Evolutionary conservation across 2,888 invertebrate species (phyloP).

Genomic region (Biston stratarius): DNA sequence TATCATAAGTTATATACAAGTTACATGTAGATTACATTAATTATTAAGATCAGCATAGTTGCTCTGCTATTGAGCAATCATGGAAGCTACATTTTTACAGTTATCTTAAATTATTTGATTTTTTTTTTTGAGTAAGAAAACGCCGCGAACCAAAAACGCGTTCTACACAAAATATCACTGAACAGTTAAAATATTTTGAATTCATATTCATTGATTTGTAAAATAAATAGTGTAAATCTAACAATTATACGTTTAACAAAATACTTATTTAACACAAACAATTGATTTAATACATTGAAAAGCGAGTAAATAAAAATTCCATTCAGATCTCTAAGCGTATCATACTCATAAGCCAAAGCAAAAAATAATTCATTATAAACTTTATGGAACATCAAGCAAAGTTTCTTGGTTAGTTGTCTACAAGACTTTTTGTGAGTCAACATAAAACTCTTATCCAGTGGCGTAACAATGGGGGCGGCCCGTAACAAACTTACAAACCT

Average conservation of each 20-base stretch:
- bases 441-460: not conserved
- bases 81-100: conserved; percentile 64
- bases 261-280: conserved; percentile 14
- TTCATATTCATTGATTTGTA: conserved; percentile 41
- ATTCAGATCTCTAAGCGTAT: conserved; percentile 64
- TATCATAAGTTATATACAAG: conserved; percentile 35
- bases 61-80: conserved; percentile 61
- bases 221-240: conserved; percentile 62
- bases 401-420: not conserved
- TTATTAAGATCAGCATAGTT: conserved; percentile 31
- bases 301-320: conserved; percentile 41
- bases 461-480: too few relatives aligned
- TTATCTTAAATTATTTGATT: conserved; percentile 11
- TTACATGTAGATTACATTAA: conserved; percentile 32
- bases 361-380: conserved; percentile 24
- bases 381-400: too few relatives aligned
- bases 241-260: conserved; percentile 46
- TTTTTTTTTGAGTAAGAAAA: conserved; percentile 2
- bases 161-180: conserved; percentile 22
- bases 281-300: conserved; percentile 33
- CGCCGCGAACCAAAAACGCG: conserved; percentile 2
- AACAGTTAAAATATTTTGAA: conserved; percentile 8
- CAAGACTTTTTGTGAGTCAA: not conserved
- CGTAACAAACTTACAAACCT: too few relatives aligned
- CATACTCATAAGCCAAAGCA: conserved; percentile 24